Evolutionary conservation across 2,888 invertebrate species (phyloP).

Genomic region (Watsonalla cultraria): DNA sequence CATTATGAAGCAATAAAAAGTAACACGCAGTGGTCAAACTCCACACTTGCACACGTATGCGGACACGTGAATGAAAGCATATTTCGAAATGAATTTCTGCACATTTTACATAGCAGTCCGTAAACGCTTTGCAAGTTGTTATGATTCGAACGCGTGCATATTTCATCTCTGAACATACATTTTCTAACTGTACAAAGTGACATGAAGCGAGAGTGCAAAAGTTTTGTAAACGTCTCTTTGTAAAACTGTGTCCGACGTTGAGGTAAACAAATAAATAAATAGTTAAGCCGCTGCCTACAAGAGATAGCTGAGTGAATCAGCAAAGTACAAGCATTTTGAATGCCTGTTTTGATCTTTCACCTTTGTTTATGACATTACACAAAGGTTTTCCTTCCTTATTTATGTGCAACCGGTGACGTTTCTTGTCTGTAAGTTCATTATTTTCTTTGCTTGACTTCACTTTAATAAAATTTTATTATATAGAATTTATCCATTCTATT

Average conservation of each 20-base stretch:
- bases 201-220: constrained; percentile 10
- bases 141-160: constrained; percentile 11
- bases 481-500: too few species aligned
- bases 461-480: too few species aligned
- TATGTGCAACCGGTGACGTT: too few species aligned
- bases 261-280: background rate
- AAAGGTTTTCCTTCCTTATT: too few species aligned
- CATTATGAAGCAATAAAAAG: constrained; percentile 2
- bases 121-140: constrained; percentile 6
- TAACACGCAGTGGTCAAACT: constrained; percentile 1
- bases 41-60: background rate
- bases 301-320: background rate
- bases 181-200: constrained; percentile 20
- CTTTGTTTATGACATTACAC: too few species aligned
- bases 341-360: too few species aligned
- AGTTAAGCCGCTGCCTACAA: background rate
- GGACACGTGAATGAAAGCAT: background rate
- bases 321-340: background rate
- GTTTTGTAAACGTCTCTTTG: background rate
- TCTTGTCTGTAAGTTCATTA: too few species aligned
- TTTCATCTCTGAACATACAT: constrained; percentile 27
- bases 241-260: background rate
- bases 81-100: constrained; percentile 10
- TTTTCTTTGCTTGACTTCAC: too few species aligned
- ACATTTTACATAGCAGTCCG: constrained; percentile 6